These are phyloP conservation scores for Clamator glandarius DNA, from an alignment of 2,797 vertebrate species.

Conservation along the genomic window DNA sequence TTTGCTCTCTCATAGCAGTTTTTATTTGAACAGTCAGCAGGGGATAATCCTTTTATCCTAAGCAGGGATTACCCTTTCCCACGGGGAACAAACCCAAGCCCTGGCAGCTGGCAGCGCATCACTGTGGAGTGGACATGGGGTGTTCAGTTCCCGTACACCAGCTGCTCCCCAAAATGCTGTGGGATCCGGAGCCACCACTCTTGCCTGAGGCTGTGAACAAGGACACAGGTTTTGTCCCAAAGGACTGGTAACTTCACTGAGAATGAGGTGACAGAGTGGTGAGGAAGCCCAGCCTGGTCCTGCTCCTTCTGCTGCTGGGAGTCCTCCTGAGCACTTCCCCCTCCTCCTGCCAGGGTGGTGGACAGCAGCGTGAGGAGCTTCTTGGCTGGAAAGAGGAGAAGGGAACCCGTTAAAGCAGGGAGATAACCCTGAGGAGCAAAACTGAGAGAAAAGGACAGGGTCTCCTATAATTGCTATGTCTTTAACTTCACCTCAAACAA, in stretches of 20 bases:
- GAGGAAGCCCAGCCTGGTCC: not conserved
- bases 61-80: not conserved
- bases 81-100: not conserved
- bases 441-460: not conserved
- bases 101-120: not conserved
- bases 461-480: not conserved
- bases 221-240: not conserved
- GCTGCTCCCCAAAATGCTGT: not conserved
- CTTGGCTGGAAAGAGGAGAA: not conserved
- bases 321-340: not conserved
- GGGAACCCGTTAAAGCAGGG: not conserved
- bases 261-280: not conserved
- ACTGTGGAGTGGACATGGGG: not conserved
- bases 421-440: not conserved
- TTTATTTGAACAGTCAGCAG: not conserved
- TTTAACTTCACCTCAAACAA: not conserved
- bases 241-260: not conserved
- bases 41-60: not conserved
- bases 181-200: not conserved
- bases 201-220: not conserved
- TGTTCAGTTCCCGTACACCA: not conserved
- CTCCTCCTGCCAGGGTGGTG: not conserved
- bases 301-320: not conserved
- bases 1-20: not conserved
- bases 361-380: not conserved